Base-by-base conservation (phyloP, 2,113 vertebrate genomes). In the Bos indicus region DNA sequence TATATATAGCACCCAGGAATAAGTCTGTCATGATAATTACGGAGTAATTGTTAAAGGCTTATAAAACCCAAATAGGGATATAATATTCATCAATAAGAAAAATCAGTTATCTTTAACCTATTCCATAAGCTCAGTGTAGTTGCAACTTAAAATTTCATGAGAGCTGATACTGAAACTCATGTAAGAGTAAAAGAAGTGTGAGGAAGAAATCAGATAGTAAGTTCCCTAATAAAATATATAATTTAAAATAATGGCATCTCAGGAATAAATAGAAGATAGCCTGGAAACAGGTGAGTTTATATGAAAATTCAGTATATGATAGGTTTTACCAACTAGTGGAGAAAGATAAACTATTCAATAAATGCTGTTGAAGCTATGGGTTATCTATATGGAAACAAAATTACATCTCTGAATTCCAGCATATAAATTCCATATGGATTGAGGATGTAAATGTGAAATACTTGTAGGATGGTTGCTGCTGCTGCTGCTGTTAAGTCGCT, bases 391-490 rank as follows among this genome's bases (percentile, higher is more conserved):
- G 64, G 90, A 93, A 97, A 87, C 43, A 85, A 96, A 91, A 83
- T 93, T 91, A 54, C 4, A 40, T 81, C 43, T 96, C 40, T 95
- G 46, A 96, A 80, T 97, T 23, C n/a, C 8, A 92, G 28, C 19
- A 78, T 43, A 80, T 84, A 86, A 71, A 96, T 88, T 67, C 21
- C 77, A 92, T 59, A 83, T 91, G n/a, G n/a, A 78, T 33, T 95
- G 25, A 96, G 88, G 80, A 81, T 8, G 46, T 43, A 90, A 94
- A 80, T 93, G 30, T 93, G 59, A 97, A 97, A 95, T 90, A 95
- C n/a, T 46, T 94, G 6, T 88, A 59, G 64, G 11, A 33, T 43
- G 8, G 80, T 93, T 77, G 86, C 43, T 46, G 43, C 48, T 12
- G 48, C 46, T 48, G 46, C 48, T 48, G 48, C 48, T 48, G 48